Base-by-base conservation (phyloP, 2,797 vertebrate genomes). In the Falco naumanni region DNA sequence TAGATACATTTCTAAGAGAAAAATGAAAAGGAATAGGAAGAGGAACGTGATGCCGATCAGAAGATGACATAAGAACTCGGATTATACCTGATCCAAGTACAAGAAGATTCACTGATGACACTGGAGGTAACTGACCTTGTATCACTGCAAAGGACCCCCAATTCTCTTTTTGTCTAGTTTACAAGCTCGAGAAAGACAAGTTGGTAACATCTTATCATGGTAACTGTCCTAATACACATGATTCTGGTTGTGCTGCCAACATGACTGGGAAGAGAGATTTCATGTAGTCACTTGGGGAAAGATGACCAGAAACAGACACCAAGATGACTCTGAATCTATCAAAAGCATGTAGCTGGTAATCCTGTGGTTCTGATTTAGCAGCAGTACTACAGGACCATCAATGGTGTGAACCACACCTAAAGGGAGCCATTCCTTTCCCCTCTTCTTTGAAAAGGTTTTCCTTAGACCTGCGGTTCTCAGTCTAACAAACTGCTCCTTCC, bases 101-200 rank as follows among this genome's bases (percentile, higher is more conserved):
- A 90, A 51, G 45, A 84, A 92, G 29, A 60, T 74, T 83, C 43
- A 80, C 25, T 54, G 71, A 70, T n/a, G 37, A 68, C 31, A 69
- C 15, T 54, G 53, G 89, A 74, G 15, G 59, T 57, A 84, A 65
- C 47, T 90, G 64, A 75, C 50, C 57, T 75, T 80, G 6, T 17
- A 83, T 68, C 14, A 83, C 31, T 63, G 77, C 34, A 61, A 59
- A 83, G 31, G 53, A 68, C 9, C 11, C 53, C 6, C 50, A 91
- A 18, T 89, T 68, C 39, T 85, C 66, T 89, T 89, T 91, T 51
- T 69, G n/a, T 54, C 50, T 47, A 47, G n/a, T 78, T 92, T 84
- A 90, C 51, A 95, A 86, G 63, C 29, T 82, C 79, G 69, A 94
- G 31, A 84, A 94, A 93, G 74, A 34, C 33, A 87, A 92, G 37